phyloP scores from a whole-genome alignment of 1,140 invertebrate genomes.

The Dendrolimus kikuchii region DNA sequence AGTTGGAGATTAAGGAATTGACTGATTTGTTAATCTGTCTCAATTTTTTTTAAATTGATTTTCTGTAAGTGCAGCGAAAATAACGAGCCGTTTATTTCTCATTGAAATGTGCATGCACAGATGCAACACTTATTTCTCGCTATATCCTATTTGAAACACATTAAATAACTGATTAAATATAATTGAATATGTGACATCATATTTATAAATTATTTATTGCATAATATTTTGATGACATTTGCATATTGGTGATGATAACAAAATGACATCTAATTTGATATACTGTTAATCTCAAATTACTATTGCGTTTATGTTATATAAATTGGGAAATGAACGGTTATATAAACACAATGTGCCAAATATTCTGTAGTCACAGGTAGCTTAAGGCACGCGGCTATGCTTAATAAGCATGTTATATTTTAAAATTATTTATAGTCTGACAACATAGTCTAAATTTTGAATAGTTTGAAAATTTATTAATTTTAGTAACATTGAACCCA shows the following conservation, averaged over 20 bases:
- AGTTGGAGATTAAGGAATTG: conserved; percentile 29
- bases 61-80: conserved; percentile 14
- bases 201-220: too few relatives aligned
- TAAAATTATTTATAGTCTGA: too few relatives aligned
- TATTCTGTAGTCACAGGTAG: conserved; percentile 50
- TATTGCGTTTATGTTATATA: conserved; percentile 1
- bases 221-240: not conserved
- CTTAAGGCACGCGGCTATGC: conserved; percentile 14
- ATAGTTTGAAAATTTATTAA: too few relatives aligned
- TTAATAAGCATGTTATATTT: too few relatives aligned
- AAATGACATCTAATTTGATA: not conserved
- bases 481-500: too few relatives aligned
- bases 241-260: not conserved
- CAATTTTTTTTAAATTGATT: conserved; percentile 33
- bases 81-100: conserved; percentile 20
- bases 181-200: too few relatives aligned
- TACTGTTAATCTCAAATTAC: not conserved
- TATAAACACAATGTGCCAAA: conserved; percentile 53
- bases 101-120: not conserved
- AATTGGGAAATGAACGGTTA: conserved; percentile 22
- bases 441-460: too few relatives aligned
- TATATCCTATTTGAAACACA: too few relatives aligned
- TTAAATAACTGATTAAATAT: too few relatives aligned
- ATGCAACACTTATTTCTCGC: not conserved
- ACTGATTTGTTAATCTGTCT: conserved; percentile 41